These are phyloP conservation scores for Rhegmatorhina hoffmannsi DNA, from an alignment of 2,113 vertebrate species.

Conservation along the genomic window DNA sequence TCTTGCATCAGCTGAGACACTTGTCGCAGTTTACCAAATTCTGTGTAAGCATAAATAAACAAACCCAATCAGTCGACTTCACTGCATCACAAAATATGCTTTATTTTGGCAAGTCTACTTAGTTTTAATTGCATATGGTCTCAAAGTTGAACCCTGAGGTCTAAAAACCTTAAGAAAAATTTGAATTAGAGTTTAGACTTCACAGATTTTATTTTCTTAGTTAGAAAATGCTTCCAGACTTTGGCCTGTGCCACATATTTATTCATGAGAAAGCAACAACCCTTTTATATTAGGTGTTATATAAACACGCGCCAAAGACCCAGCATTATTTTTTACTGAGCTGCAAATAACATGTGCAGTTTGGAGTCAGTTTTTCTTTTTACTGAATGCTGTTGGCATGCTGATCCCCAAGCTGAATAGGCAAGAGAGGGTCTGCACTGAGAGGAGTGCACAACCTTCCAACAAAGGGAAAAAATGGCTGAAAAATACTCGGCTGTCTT, in stretches of 20 bases:
- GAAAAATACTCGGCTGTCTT: background rate
- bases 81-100: background rate
- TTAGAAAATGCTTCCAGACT: conserved; percentile 14
- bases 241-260: background rate
- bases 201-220: conserved; percentile 18
- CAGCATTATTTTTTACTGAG: conserved; percentile 35
- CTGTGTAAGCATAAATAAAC: background rate
- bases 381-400: background rate
- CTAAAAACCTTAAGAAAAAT: background rate
- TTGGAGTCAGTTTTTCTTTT: conserved; percentile 1
- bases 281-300: conserved; percentile 51
- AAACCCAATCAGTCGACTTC: background rate
- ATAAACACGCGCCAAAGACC: conserved; percentile 42
- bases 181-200: conserved; percentile 2
- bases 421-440: background rate
- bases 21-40: background rate
- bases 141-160: background rate
- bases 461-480: background rate
- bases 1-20: background rate
- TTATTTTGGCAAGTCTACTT: conserved; percentile 9
- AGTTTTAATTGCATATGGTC: conserved; percentile 5
- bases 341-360: conserved; percentile 36
- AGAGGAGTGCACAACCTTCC: background rate
- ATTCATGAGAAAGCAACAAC: conserved; percentile 18
- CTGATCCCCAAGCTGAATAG: background rate